phyloP scores from a whole-genome alignment of 2,113 vertebrate genomes.

The Xiphorhynchus elegans region DNA sequence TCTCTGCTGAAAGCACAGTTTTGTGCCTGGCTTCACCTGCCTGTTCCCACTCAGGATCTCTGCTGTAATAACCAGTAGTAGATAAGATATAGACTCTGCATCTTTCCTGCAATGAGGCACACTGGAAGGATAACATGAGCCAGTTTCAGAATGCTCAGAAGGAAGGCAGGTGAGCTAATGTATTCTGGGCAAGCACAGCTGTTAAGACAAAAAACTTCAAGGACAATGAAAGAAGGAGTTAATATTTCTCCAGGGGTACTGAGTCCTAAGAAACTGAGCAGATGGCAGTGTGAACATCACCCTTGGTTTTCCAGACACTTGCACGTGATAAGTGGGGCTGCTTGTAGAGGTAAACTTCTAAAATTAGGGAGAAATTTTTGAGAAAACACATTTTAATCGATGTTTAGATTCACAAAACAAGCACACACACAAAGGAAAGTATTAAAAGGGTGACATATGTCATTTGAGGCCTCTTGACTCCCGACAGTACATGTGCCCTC shows the following conservation, averaged over 20 bases:
- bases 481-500: not conserved
- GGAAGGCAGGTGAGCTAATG: not conserved
- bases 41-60: not conserved
- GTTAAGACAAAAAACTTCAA: not conserved
- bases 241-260: not conserved
- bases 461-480: constrained; percentile 26
- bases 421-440: not conserved
- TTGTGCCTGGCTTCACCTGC: not conserved
- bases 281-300: not conserved
- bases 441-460: not conserved
- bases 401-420: not conserved
- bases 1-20: not conserved
- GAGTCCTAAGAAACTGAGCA: not conserved
- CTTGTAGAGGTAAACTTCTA: not conserved
- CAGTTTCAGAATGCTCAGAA: not conserved
- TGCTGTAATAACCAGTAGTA: not conserved
- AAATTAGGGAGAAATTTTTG: not conserved
- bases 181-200: not conserved
- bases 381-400: not conserved
- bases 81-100: not conserved
- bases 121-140: not conserved
- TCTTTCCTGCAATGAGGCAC: not conserved
- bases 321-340: no score
- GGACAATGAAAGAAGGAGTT: not conserved
- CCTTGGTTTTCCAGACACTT: not conserved